Evolutionary conservation across 2,797 vertebrate genomes (phyloP).

Genomic region (Sus cebifrons): DNA sequence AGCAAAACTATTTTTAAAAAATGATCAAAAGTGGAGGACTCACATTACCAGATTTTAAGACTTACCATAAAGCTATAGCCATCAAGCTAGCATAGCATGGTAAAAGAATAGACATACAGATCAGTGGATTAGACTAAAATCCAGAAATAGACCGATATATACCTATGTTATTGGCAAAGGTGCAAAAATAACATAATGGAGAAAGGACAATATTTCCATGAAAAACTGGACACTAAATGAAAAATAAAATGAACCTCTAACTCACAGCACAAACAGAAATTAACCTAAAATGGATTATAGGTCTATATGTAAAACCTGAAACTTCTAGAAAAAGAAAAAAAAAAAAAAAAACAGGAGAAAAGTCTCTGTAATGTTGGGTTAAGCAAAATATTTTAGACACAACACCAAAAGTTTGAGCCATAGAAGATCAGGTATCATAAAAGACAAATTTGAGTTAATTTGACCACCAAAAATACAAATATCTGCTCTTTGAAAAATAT

Average conservation of each 20-base stretch:
- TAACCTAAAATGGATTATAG: not conserved
- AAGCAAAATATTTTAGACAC: constrained; percentile 47
- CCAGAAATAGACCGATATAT: not conserved
- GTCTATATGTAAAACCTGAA: constrained; percentile 25
- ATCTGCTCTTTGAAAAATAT: constrained; percentile 27
- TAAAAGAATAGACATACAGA: not conserved
- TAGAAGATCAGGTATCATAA: constrained; percentile 1
- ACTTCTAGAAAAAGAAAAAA: not conserved
- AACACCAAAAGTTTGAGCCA: not conserved
- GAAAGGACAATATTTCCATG: not conserved
- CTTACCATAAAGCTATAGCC: constrained; percentile 22
- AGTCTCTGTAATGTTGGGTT: not conserved
- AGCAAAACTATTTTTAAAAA: constrained; percentile 34
- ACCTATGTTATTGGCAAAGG: not conserved
- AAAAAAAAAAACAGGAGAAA: not conserved
- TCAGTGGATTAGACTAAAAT: not conserved
- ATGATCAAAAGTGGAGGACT: not conserved
- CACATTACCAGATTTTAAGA: constrained; percentile 33
- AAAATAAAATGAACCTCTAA: constrained; percentile 12
- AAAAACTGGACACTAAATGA: constrained; percentile 14
- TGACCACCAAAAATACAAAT: constrained; percentile 48
- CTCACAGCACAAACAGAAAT: not conserved
- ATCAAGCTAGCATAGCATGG: not conserved
- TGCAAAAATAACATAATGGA: not conserved
- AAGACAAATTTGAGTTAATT: constrained; percentile 16